These are phyloP conservation scores for Drosophila grimshawi DNA, from an alignment of 1,140 invertebrate genomes.

Conservation along the genomic window DNA sequence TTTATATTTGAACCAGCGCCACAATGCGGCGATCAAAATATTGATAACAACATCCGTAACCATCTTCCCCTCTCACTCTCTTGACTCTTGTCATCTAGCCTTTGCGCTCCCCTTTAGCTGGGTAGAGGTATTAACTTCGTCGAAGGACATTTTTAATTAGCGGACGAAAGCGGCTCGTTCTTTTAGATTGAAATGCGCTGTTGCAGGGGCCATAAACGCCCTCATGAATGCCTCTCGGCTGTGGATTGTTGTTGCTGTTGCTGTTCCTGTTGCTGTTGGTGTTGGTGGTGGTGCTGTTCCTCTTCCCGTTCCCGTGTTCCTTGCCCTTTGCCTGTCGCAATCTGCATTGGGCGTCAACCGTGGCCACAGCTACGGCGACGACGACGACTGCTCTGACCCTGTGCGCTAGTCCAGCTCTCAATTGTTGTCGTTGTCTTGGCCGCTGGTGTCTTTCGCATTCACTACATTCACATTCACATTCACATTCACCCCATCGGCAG, in stretches of 20 bases:
- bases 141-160: constrained; percentile 77
- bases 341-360: constrained; percentile 68
- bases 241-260: constrained; percentile 21
- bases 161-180: constrained; percentile 56
- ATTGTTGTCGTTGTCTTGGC: constrained; percentile 29
- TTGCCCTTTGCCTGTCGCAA: constrained; percentile 48
- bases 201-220: constrained; percentile 49
- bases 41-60: too few species aligned
- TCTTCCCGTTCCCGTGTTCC: constrained; percentile 13
- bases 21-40: too few species aligned
- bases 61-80: too few species aligned
- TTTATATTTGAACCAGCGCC: too few species aligned
- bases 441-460: constrained; percentile 36
- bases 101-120: too few species aligned
- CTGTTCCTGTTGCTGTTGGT: constrained; percentile 4
- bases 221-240: constrained; percentile 49
- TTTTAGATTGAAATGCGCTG: constrained; percentile 63
- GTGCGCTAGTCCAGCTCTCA: constrained; percentile 22
- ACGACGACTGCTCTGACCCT: constrained; percentile 46
- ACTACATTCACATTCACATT: constrained; percentile 29
- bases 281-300: too few species aligned
- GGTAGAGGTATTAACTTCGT: constrained; percentile 5
- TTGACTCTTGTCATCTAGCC: too few species aligned
- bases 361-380: constrained; percentile 22
- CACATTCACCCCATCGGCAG: constrained; percentile 10